Base-by-base conservation (phyloP, 2,888 invertebrate genomes). In the Eumacrocentrus americanus region DNA sequence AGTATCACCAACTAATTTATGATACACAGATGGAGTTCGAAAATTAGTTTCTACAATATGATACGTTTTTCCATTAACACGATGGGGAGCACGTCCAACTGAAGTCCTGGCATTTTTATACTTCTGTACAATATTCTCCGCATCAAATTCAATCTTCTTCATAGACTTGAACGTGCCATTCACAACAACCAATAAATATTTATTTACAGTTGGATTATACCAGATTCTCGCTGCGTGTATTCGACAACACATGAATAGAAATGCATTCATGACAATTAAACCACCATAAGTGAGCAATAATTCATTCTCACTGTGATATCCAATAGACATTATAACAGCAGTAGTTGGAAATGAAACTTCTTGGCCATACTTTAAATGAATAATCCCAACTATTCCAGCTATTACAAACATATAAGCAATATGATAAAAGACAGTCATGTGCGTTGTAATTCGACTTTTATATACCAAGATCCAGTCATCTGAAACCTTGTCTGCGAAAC, bases 21-120 rank as follows among this genome's bases (percentile, higher is more conserved):
- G 11, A 34, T 53, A 53, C n/a, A 40, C 42, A 11, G 29, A 2
- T n/a, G 40, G 42, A 9, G 16, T 29, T 18, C 35, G 22, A 16
- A 53, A 53, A 29, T 18, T 14, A 2, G 18, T 7, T n/a, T 53
- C 42, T 1, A 4, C 25, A 29, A 53, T 3, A n/a, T 29, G 29
- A n/a, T 29, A 42, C 2, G n/a, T 25, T 42, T 6, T 42, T 11
- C 53, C 53, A 11, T 53, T 25, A n/a, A 53, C 14, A 23, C 11
- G 1, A 20, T 53, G 53, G 9, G 20, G 2, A 2, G 29, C 5
- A 1, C 14, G 29, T 0, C 16, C 29, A 11, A 42, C 2, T 25
- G 6, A 6, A 11, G 9, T 29, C 11, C 3, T 12, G n/a, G 29
- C 18, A 29, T 16, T 48, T 34, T 11, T 16, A 7, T n/a, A 5